A percentile compares a stretch with the other conserved stretches of the same genome.
These are phyloP conservation scores for Leptinotarsa peninsularis DNA, from an alignment of 2,888 invertebrate genomes.

Conservation along the genomic window DNA sequence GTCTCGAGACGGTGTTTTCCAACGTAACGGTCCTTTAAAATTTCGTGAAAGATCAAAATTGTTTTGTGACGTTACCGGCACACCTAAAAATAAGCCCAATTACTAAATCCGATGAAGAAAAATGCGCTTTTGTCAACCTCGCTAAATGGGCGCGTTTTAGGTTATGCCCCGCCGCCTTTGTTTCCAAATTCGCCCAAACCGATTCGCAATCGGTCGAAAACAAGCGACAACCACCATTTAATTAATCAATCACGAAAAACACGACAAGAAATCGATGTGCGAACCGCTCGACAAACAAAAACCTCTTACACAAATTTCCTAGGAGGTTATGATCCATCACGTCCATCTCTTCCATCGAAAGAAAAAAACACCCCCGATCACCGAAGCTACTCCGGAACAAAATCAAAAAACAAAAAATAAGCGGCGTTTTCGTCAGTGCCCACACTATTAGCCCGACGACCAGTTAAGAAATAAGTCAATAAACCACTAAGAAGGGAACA, in stretches of 20 bases:
- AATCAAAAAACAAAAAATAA: slow-evolving; percentile 17
- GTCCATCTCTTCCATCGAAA: slow-evolving; percentile 14
- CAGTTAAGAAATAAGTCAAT: slow-evolving; percentile 62
- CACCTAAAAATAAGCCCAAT: not conserved
- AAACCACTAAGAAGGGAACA: slow-evolving; percentile 61
- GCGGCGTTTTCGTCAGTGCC: slow-evolving; percentile 16
- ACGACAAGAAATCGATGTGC: slow-evolving; percentile 25
- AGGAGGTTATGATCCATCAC: slow-evolving; percentile 28
- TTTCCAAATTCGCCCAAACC: not conserved
- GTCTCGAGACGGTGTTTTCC: too few species aligned
- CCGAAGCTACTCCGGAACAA: slow-evolving; percentile 3
- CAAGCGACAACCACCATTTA: slow-evolving; percentile 20
- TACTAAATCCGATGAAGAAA: not conserved
- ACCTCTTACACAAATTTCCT: slow-evolving; percentile 12
- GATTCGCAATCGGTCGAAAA: slow-evolving; percentile 16
- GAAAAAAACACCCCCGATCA: slow-evolving; percentile 25
- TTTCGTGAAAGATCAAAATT: too few species aligned
- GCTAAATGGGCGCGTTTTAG: slow-evolving; percentile 8
- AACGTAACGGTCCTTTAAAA: too few species aligned
- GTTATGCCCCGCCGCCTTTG: slow-evolving; percentile 2
- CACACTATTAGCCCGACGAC: slow-evolving; percentile 33
- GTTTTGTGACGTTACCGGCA: not conserved
- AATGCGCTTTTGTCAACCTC: not conserved
- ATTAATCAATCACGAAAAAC: slow-evolving; percentile 37
- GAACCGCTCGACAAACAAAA: slow-evolving; percentile 15